Evolutionary conservation across 2,797 vertebrate species (phyloP), one percentile per base, ranked within the genome.

Genomic region (Alectoris magna): DNA sequence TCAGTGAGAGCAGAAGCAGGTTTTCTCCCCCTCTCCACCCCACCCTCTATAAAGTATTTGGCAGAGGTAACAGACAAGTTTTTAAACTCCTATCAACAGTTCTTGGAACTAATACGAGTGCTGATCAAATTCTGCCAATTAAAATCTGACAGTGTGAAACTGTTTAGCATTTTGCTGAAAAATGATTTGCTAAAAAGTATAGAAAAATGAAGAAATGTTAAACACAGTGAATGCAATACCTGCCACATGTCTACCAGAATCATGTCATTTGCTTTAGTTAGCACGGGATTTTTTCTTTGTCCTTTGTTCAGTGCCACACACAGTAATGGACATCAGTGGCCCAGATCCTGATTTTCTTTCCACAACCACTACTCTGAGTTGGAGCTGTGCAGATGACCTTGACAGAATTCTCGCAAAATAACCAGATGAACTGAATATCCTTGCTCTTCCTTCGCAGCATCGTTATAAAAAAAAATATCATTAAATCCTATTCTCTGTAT

Each of bases 31-130:
- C 24, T 31, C 53, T 55, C 31, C 17, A 31, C 24, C 26, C 27
- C 19, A 22, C 38, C 36, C 21, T 29, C 22, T 55, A 69, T 58
- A 67, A 87, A 79, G 60, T 31, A 39, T 70, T 89, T 85, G 81
- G 70, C 72, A 92, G 46, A 92, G 73, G 49, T 8, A 91, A 49
- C 34, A 91, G 78, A 70, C 23, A 89, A 76, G 44, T 60, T 78
- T 87, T 88, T 81, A 73, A 62, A 84, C 44, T 46, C 23, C 34
- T 87, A 43, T 79, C 72, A 92, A 26, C 46, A 71, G 16, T 62
- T 77, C 36, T 87, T 88, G 68, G 48, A 94, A 71, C 11, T 26
- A 85, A 82, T 48, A 36, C 41, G 44, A 78, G 31, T 41, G 27
- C 29, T 66, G 48, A 71, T 63, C 76, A 91, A 34, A 81, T 84